Percentiles rank a stretch among this genome's conserved stretches.
phyloP scores from a whole-genome alignment of 2,113 vertebrate species.

The Apeltes quadracus region DNA sequence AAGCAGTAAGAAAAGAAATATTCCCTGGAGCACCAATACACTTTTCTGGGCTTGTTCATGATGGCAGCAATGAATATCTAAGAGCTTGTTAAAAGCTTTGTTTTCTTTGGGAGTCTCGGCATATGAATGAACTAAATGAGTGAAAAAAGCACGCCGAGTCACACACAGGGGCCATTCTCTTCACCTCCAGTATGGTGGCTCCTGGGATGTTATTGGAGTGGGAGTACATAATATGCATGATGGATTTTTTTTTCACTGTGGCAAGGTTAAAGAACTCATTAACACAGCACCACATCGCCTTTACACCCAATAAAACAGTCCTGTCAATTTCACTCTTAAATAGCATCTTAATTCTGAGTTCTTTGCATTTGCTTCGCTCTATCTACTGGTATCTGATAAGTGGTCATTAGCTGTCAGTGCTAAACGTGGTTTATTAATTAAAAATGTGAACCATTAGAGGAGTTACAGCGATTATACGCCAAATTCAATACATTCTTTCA shows the following conservation, averaged over 20 bases:
- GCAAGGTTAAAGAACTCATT: constrained; percentile 71
- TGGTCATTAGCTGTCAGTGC: constrained; percentile 45
- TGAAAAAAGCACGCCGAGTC: constrained; percentile 36
- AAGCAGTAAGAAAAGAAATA: constrained; percentile 65
- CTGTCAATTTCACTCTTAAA: constrained; percentile 46
- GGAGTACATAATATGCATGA: constrained; percentile 51
- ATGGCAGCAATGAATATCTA: constrained; percentile 75
- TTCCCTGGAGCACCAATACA: constrained; percentile 68
- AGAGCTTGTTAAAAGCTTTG: constrained; percentile 75
- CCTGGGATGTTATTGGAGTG: constrained; percentile 29
- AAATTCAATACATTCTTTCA: background rate
- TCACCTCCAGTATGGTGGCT: constrained; percentile 29
- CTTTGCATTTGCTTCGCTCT: constrained; percentile 32
- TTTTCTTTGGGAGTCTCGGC: constrained; percentile 55
- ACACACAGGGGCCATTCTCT: constrained; percentile 32
- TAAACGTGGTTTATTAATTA: too few relatives aligned
- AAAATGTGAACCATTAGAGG: background rate
- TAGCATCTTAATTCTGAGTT: constrained; percentile 39
- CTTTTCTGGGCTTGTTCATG: constrained; percentile 65
- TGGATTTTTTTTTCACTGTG: constrained; percentile 41
- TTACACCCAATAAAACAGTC: constrained; percentile 70
- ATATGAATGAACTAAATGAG: constrained; percentile 29
- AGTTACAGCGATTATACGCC: background rate
- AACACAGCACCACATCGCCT: constrained; percentile 23
- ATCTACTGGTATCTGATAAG: constrained; percentile 37